Evolutionary conservation across 2,797 vertebrate genomes (phyloP).

Genomic region (Sebastes oblongus): DNA sequence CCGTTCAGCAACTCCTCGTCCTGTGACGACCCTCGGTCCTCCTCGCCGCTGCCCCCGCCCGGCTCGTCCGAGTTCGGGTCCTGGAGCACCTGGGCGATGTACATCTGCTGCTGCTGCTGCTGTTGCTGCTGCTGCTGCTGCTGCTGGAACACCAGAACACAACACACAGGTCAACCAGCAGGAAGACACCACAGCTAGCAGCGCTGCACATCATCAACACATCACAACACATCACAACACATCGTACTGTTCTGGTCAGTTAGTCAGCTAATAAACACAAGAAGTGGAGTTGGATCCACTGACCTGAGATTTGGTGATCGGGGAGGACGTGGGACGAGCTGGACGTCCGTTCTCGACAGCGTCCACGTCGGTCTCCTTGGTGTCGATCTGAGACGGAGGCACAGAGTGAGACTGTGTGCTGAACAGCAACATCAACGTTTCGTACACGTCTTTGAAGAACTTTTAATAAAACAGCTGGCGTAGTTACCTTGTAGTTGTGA

Average conservation of each 20-base stretch:
- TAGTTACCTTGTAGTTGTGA: slow-evolving; percentile 92
- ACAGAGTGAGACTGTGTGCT: background rate
- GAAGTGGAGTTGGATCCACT: background rate
- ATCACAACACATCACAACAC: too few species aligned
- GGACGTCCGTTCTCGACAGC: slow-evolving; percentile 71
- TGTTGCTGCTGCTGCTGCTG: background rate
- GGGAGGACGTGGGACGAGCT: slow-evolving; percentile 62
- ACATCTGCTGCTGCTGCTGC: slow-evolving; percentile 85
- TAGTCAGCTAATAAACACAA: background rate
- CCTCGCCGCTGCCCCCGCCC: slow-evolving; percentile 82
- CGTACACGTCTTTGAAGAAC: background rate
- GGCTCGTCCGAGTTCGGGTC: slow-evolving; percentile 89
- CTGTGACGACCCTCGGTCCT: slow-evolving; percentile 87
- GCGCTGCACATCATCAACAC: too few species aligned
- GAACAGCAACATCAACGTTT: background rate
- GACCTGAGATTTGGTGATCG: slow-evolving; percentile 69
- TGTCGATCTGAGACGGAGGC: slow-evolving; percentile 67
- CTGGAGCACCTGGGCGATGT: slow-evolving; percentile 98
- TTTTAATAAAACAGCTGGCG: fast-evolving
- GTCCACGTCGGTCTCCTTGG: slow-evolving; percentile 66
- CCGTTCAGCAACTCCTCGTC: slow-evolving; percentile 91
- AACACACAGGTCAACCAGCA: background rate
- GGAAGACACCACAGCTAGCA: too few species aligned
- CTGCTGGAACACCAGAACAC: background rate
- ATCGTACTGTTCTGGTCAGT: too few species aligned